Evolutionary conservation across 2,113 vertebrate genomes (phyloP), one percentile per base, ranked within the genome.

Genomic region (Cyanoramphus novaezelandiae): DNA sequence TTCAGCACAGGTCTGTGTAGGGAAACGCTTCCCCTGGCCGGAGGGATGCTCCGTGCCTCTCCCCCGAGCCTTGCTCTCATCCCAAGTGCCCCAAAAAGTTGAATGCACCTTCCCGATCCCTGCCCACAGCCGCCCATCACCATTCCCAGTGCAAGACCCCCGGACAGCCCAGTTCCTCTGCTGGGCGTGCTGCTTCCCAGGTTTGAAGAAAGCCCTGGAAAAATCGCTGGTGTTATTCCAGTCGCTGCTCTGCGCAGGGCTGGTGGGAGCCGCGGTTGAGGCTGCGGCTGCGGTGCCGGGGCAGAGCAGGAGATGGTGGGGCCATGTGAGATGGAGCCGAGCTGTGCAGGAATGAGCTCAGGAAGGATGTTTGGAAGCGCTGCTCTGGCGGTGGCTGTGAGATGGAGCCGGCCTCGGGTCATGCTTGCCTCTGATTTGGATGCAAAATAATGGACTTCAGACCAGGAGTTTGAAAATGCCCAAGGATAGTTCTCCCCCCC

Each of bases 11-110:
- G 2, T 43, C 44, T 44, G 39, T 5, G 2, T 4, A 23, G 41
- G 39, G 67, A n/a, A 29, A 25, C 4, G 0, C 65, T 82, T 68
- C 50, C 62, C 23, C 1, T 1, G 1, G 55, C 75, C 1, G 1
- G 2, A 28, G 68, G 72, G 84, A 53, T 49, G 87, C 77, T 84
- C 43, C 2, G 2, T 25, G 59, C 47, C 23, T n/a, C 24, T 62
- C 33, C 1, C 2, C 64, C 11, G 28, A 82, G 59, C 41, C 27
- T 24, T 6, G 13, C n/a, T 20, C 24, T 41, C 52, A 33, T 65
- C 71, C 57, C 3, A 0, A 9, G 64, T 31, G 0, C 71, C 68
- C 39, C 35, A 6, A 25, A 10, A 17, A 3, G 1, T 62, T 2
- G 8, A 52, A 28, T 1, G 4, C 62, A 47, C 25, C 64, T 57